phyloP scores from a whole-genome alignment of 1,140 invertebrate species.

The Heliconius congener region DNA sequence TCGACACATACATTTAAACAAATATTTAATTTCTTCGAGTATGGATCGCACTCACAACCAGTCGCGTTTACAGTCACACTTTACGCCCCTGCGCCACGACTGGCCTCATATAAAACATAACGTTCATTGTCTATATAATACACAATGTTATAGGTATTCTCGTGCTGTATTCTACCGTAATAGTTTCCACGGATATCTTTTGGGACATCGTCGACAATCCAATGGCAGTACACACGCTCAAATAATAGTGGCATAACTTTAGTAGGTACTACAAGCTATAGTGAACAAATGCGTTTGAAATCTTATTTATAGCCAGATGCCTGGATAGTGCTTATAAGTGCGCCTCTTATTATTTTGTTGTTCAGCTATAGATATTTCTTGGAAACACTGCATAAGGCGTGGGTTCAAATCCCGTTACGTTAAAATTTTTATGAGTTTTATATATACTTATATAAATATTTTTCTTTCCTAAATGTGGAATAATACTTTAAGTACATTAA shows the following conservation, averaged over 20 bases:
- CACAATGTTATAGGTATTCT: conserved; percentile 49
- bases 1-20: no score
- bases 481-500: no score
- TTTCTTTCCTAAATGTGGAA: no score
- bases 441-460: no score
- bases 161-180: conserved; percentile 39
- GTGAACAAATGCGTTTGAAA: conserved; percentile 16
- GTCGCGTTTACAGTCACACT: no score
- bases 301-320: conserved; percentile 6
- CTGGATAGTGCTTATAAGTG: neutral
- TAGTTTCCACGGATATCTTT: conserved; percentile 60
- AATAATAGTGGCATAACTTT: conserved; percentile 15
- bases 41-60: no score
- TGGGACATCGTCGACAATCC: conserved; percentile 47
- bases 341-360: neutral
- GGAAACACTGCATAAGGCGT: no score
- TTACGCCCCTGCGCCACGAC: no score
- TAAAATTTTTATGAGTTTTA: no score
- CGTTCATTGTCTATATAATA: conserved; percentile 41
- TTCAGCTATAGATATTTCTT: neutral
- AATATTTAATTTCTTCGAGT: no score
- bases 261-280: neutral
- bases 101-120: neutral
- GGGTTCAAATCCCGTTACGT: no score
- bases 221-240: conserved; percentile 17